Conservation (phyloP, 1,140 invertebrate genomes). For the Hypsibius dujardini region DNA sequence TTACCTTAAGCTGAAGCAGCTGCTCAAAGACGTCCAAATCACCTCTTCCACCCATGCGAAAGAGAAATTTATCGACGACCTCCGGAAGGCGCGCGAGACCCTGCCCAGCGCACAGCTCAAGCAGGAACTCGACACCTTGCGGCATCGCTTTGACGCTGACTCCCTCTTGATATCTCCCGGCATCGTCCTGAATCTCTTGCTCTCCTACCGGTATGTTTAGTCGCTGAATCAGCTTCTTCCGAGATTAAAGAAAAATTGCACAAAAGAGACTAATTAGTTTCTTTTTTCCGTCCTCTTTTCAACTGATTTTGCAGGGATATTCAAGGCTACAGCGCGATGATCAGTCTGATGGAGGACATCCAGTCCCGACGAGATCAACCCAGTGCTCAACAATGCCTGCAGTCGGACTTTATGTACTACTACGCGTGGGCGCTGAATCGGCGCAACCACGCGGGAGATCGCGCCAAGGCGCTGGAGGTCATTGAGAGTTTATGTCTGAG, state of each 20-base stretch:
- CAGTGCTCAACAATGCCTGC: slow-evolving; percentile 68
- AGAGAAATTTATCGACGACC: slow-evolving; percentile 86
- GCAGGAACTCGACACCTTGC: slow-evolving; percentile 52
- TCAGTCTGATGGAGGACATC: slow-evolving; percentile 83
- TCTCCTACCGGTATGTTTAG: slow-evolving; percentile 25
- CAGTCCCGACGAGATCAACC: slow-evolving; percentile 51
- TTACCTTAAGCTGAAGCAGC: slow-evolving; percentile 52
- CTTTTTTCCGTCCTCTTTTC: no score
- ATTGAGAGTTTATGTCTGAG: slow-evolving; percentile 49
- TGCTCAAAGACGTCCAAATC: slow-evolving; percentile 79
- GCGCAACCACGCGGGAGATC: slow-evolving; percentile 76
- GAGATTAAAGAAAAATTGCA: no score
- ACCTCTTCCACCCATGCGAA: slow-evolving; percentile 87
- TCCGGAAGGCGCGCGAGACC: slow-evolving; percentile 74
- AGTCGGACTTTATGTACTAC: slow-evolving; percentile 69
- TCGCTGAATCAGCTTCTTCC: no score
- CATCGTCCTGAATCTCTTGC: slow-evolving; percentile 27
- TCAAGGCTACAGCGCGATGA: slow-evolving; percentile 92
- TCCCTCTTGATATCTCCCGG: slow-evolving; percentile 75
- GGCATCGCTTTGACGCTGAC: slow-evolving; percentile 70
- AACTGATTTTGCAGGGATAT: slow-evolving; percentile 28
- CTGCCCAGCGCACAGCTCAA: slow-evolving; percentile 67
- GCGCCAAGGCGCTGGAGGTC: slow-evolving; percentile 75
- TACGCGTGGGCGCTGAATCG: slow-evolving; percentile 95
- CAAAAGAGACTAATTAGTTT: no score